These are phyloP conservation scores for Oscheius sp. DNA, from an alignment of 2,888 invertebrate species.

Conservation along the genomic window DNA sequence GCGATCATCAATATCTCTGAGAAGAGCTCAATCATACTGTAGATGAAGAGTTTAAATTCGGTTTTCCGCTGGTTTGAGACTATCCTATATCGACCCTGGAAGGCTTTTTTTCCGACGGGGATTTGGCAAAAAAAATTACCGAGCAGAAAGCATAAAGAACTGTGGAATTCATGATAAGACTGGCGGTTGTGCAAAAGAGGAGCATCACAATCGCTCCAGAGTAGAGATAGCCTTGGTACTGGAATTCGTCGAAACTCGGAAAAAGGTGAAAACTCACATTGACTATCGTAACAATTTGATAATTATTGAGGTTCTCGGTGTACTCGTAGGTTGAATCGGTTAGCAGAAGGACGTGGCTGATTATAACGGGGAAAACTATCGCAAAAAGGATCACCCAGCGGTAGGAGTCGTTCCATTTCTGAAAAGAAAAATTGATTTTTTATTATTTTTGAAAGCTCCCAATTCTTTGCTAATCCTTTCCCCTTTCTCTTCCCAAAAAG, in stretches of 20 bases:
- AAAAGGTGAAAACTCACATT: too few relatives aligned
- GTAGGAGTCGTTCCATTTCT: not conserved
- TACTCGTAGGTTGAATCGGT: not conserved
- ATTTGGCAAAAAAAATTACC: not conserved
- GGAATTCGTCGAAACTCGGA: too few relatives aligned
- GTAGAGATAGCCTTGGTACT: slow-evolving; percentile 1
- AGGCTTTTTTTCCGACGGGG: not conserved
- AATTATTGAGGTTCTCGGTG: not conserved
- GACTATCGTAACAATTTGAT: not conserved
- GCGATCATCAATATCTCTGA: slow-evolving; percentile 12
- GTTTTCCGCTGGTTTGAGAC: not conserved
- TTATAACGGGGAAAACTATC: slow-evolving; percentile 1
- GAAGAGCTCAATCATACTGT: slow-evolving; percentile 8
- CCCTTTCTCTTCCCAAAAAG: too few relatives aligned
- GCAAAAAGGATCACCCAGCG: not conserved
- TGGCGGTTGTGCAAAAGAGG: not conserved
- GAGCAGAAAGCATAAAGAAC: slow-evolving; percentile 4
- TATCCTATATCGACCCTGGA: not conserved
- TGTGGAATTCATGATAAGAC: slow-evolving; percentile 1
- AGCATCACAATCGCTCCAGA: slow-evolving; percentile 10
- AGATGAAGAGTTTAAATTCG: slow-evolving; percentile 4
- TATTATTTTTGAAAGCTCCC: too few relatives aligned
- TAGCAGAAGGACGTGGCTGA: slow-evolving; percentile 11
- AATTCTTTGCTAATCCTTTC: too few relatives aligned
- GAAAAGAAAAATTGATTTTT: too few relatives aligned